phyloP scores from a whole-genome alignment of 2,888 invertebrate genomes.

The Euplexia lucipara region DNA sequence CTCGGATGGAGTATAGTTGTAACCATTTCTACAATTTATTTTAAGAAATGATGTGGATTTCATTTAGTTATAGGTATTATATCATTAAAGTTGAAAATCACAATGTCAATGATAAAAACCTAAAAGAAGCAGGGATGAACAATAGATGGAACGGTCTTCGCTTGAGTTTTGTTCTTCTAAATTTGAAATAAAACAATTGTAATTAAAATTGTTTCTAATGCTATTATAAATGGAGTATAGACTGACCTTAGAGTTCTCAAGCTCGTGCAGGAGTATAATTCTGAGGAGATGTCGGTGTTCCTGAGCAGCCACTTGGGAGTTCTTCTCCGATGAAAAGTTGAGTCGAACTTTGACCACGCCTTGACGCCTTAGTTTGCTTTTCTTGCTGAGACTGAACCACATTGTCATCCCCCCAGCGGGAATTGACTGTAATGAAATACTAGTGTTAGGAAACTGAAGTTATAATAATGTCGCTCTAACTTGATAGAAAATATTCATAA shows the following conservation, averaged over 20 bases:
- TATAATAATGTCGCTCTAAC: neutral
- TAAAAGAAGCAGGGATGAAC: no score
- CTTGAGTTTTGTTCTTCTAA: no score
- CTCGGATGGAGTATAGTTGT: no score
- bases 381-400: slow-evolving; percentile 98
- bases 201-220: no score
- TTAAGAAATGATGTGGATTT: no score
- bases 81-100: no score
- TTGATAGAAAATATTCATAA: neutral
- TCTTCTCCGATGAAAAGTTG: slow-evolving; percentile 96
- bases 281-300: slow-evolving; percentile 95
- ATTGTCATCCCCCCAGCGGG: slow-evolving; percentile 97
- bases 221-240: no score
- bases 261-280: slow-evolving; percentile 94
- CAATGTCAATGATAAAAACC: no score
- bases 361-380: slow-evolving; percentile 95
- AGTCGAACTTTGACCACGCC: slow-evolving; percentile 97
- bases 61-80: no score
- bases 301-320: slow-evolving; percentile 95
- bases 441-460: neutral
- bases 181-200: no score
- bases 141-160: no score
- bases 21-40: no score
- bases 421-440: slow-evolving; percentile 92
- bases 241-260: slow-evolving; percentile 94